Conservation (phyloP, 1,140 invertebrate genomes). For the Tyrophagus putrescentiae region DNA sequence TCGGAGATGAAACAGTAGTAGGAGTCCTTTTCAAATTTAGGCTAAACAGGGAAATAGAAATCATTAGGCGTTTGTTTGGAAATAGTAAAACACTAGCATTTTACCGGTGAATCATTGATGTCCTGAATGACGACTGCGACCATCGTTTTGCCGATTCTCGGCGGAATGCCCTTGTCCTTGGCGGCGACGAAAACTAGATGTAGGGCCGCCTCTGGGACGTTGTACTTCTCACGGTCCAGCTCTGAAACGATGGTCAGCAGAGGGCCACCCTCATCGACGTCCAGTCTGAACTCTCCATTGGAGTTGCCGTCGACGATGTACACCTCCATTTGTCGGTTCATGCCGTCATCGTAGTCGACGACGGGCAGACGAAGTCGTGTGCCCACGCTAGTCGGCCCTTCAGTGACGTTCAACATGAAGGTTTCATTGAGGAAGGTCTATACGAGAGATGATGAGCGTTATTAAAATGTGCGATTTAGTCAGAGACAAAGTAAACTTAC, state of each 20-base stretch:
- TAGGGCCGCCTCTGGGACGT: conserved; percentile 27
- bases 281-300: conserved; percentile 30
- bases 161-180: conserved; percentile 31
- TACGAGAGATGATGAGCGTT: conserved; percentile 26
- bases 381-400: conserved; percentile 32
- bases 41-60: conserved; percentile 31
- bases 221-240: conserved; percentile 29
- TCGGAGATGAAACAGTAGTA: conserved; percentile 33
- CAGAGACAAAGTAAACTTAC: too few species aligned
- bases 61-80: conserved; percentile 20
- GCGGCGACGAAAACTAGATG: conserved; percentile 35
- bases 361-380: conserved; percentile 28
- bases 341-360: conserved; percentile 31
- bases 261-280: conserved; percentile 29
- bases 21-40: conserved; percentile 33
- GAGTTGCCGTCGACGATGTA: conserved; percentile 35
- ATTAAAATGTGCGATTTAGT: background rate
- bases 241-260: conserved; percentile 28
- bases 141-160: conserved; percentile 48
- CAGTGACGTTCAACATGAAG: conserved; percentile 34
- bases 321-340: conserved; percentile 34
- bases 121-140: conserved; percentile 54
- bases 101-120: conserved; percentile 51
- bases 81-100: too few species aligned
- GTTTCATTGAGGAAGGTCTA: conserved; percentile 34